Percentiles rank a stretch among this genome's conserved stretches.
phyloP scores from a whole-genome alignment of 1,140 invertebrate genomes.

The Caerostris darwini region DNA sequence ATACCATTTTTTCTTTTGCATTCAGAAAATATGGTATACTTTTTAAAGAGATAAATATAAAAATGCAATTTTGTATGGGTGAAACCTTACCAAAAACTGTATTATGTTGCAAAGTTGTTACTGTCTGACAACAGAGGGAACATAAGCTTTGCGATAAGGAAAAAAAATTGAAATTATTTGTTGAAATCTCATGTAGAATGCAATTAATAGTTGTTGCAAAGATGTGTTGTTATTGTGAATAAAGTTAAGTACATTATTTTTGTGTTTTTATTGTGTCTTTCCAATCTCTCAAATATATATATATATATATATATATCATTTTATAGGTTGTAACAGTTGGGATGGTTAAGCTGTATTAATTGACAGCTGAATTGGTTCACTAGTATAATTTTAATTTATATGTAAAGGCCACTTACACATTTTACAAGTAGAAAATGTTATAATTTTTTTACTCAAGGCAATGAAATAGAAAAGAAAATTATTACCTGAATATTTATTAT shows the following conservation, averaged over 20 bases:
- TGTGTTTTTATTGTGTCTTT: not conserved
- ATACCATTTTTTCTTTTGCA: constrained; percentile 2
- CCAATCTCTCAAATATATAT: not conserved
- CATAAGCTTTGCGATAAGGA: not conserved
- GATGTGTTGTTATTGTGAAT: constrained; percentile 73
- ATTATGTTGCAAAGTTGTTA: not conserved
- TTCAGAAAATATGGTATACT: not conserved
- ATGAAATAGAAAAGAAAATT: too few relatives aligned
- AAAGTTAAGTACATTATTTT: constrained; percentile 58
- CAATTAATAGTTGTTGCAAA: constrained; percentile 64
- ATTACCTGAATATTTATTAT: too few relatives aligned
- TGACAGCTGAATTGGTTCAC: too few relatives aligned
- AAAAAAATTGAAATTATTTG: constrained; percentile 48
- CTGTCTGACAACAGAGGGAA: not conserved
- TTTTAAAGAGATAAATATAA: constrained; percentile 29
- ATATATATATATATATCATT: too few relatives aligned
- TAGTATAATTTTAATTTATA: too few relatives aligned
- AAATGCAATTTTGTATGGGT: constrained; percentile 1
- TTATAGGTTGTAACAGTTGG: too few relatives aligned
- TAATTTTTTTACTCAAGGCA: too few relatives aligned
- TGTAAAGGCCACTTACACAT: too few relatives aligned
- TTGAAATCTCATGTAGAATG: constrained; percentile 50
- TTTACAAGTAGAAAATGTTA: too few relatives aligned
- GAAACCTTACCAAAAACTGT: not conserved
- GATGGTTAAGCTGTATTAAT: too few relatives aligned